Base-by-base conservation (phyloP, 2,797 vertebrate genomes). In the Acipenser transmontanus region DNA sequence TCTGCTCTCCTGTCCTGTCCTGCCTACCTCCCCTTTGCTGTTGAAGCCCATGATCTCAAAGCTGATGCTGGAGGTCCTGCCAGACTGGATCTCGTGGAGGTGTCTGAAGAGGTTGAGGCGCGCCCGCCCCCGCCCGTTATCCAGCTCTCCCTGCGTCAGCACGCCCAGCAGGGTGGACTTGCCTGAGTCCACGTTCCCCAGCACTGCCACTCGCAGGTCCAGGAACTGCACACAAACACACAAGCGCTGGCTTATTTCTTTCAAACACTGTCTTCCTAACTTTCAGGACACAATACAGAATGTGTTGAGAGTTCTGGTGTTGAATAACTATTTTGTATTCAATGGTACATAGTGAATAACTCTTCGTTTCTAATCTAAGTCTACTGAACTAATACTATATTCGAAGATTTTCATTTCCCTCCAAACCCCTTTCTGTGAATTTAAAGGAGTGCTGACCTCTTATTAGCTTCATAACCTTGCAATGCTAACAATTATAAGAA, bases 31-130 rank as follows among this genome's bases (percentile, higher is more conserved):
- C 80, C 96, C 96, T 85, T 95, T 98, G 88, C 96, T 98, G 87
- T 97, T 97, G 85, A 98, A 98, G 70, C 96, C 96, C 0, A 98
- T 91, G 74, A 98, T 98, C 84, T 98, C 96, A 67, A 98, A 97
- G 85, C 96, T 98, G 89, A 98, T 98, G 86, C 95, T 98, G 63
- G 96, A 98, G 0, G 96, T 98, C 20, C 96, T 88, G 62, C 96
- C 96, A 0, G 94, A 95, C 73, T 98, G 96, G 86, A 98, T 98
- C 84, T 98, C 96, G 59, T 98, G 96, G 57, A 98, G 91, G 61
- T 98, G 96, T 51, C 96, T 91, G 81, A 98, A 98, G 61, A 98
- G 95, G 82, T 98, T 98, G 77, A 98, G 95, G 0, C 96, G 87
- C 0, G 96, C 95, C 47, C 95, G 82, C 52, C 96, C 96, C 34